Evolutionary conservation across 2,797 vertebrate genomes (phyloP).

Genomic region (Scolopax rusticola): DNA sequence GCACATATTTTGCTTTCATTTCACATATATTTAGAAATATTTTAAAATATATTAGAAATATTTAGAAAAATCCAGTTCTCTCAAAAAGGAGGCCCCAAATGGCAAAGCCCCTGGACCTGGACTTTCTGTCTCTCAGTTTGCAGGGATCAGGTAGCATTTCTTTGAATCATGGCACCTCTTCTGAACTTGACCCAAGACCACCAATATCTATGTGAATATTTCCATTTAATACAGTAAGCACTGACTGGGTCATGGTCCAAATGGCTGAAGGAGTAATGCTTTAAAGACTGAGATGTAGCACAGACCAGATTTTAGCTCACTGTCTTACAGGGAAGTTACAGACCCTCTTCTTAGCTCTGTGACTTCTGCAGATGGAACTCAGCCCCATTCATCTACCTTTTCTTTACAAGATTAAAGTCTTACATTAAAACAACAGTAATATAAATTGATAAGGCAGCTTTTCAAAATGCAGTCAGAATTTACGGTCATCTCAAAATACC

Average conservation of each 20-base stretch:
- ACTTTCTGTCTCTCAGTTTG: background rate
- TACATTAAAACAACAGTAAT: background rate
- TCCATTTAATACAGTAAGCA: background rate
- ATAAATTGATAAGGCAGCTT: background rate
- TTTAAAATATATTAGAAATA: background rate
- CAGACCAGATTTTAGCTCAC: background rate
- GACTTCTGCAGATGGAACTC: background rate
- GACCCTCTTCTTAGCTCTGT: background rate
- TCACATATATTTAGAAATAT: background rate
- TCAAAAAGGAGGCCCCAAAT: background rate
- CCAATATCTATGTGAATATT: background rate
- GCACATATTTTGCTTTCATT: background rate
- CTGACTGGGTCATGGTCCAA: background rate
- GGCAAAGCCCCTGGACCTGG: background rate
- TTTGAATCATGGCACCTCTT: background rate
- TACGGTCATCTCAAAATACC: background rate
- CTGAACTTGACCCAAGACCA: background rate
- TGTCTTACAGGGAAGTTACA: background rate
- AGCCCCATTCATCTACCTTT: background rate
- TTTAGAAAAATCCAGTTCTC: background rate
- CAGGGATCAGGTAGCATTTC: background rate
- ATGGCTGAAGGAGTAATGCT: background rate
- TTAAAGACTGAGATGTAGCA: background rate
- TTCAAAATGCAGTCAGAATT: background rate
- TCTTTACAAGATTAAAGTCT: background rate